Percentiles rank a stretch among this genome's conserved stretches.
These are phyloP conservation scores for Pristionchus mayeri DNA, from an alignment of 2,888 invertebrate genomes.

Conservation along the genomic window DNA sequence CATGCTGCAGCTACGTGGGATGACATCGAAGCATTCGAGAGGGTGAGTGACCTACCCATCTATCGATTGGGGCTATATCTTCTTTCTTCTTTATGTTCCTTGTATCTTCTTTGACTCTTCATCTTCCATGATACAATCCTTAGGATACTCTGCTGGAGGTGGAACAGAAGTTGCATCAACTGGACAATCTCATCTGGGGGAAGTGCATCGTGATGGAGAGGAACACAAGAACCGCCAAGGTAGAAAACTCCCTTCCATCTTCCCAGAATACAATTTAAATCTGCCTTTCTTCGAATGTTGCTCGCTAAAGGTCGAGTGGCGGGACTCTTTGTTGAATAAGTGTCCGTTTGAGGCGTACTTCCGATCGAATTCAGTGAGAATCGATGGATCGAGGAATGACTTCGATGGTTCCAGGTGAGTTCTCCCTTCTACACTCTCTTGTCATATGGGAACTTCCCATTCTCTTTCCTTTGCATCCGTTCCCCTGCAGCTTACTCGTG, in stretches of 20 bases:
- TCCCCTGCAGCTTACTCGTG: background rate
- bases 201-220: conserved; percentile 56
- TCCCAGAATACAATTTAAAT: too few species aligned
- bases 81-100: background rate
- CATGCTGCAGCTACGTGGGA: conserved; percentile 37
- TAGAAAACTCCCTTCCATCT: background rate
- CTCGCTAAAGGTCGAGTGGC: conserved; percentile 33
- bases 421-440: background rate
- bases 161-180: conserved; percentile 52
- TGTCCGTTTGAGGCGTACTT: conserved; percentile 53
- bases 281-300: too few species aligned
- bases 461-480: background rate
- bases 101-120: background rate
- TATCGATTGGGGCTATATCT: background rate
- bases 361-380: conserved; percentile 41
- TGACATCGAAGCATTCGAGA: conserved; percentile 47
- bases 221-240: conserved; percentile 54
- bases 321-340: background rate
- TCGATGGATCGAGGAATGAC: conserved; percentile 52
- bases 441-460: background rate
- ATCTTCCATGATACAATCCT: background rate
- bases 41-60: background rate
- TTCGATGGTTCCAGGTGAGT: conserved; percentile 52
- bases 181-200: conserved; percentile 56
- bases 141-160: conserved; percentile 54